These are phyloP conservation scores for Knipowitschia caucasica DNA, from an alignment of 2,797 vertebrate genomes.

Conservation along the genomic window DNA sequence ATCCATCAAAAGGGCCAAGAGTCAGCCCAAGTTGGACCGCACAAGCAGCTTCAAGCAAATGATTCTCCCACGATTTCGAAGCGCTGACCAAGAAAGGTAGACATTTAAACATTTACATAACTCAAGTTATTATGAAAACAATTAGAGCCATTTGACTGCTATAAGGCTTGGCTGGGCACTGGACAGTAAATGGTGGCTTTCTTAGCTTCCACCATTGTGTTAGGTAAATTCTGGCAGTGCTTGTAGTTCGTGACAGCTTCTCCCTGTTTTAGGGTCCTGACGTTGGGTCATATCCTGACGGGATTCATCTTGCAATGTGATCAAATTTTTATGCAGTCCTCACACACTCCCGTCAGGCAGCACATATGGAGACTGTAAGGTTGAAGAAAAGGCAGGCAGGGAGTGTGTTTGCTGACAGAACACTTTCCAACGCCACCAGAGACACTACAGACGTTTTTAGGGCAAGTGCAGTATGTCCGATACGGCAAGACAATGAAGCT, in stretches of 20 bases:
- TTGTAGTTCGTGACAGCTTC: constrained; percentile 13
- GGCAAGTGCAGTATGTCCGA: constrained; percentile 30
- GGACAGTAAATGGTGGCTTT: too few relatives aligned
- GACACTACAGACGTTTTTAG: constrained; percentile 44
- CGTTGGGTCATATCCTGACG: constrained; percentile 38
- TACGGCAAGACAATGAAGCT: neutral
- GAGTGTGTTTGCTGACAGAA: constrained; percentile 49
- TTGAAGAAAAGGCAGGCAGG: constrained; percentile 19
- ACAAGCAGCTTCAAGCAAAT: constrained; percentile 95
- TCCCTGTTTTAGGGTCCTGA: constrained; percentile 35
- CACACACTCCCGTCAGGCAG: constrained; percentile 48
- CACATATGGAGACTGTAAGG: constrained; percentile 45
- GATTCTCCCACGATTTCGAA: constrained; percentile 92
- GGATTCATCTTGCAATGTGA: constrained; percentile 38
- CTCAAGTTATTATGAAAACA: neutral
- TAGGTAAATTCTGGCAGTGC: neutral
- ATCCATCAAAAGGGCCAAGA: constrained; percentile 95
- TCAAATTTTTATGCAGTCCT: constrained; percentile 57
- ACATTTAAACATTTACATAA: neutral
- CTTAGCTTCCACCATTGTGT: neutral
- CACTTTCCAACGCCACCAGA: constrained; percentile 32
- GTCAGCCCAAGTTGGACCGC: constrained; percentile 93
- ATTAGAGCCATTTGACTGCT: neutral
- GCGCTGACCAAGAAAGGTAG: constrained; percentile 92
- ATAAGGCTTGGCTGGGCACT: too few relatives aligned